Evolutionary conservation across 2,113 vertebrate genomes (phyloP).

Genomic region (Galbula dea): DNA sequence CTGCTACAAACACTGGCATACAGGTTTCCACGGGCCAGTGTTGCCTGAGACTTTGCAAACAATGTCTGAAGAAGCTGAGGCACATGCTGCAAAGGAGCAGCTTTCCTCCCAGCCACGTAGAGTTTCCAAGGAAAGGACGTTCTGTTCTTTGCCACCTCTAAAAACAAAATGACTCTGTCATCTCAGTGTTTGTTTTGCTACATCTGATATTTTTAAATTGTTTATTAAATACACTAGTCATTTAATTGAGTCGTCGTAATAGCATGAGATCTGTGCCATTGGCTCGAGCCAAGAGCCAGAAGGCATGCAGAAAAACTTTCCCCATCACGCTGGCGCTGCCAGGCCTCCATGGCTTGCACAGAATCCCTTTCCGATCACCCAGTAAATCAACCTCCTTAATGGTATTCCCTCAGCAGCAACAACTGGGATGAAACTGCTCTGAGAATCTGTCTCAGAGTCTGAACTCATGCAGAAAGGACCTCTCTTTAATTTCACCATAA

Average conservation of each 20-base stretch:
- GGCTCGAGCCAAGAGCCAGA: background rate
- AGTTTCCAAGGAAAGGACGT: conserved; percentile 5
- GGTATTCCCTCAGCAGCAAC: background rate
- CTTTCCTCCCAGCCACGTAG: background rate
- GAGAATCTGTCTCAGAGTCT: background rate
- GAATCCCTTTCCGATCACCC: background rate
- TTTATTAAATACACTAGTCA: conserved; percentile 12
- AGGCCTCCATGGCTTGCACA: background rate
- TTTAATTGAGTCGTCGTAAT: conserved; percentile 13
- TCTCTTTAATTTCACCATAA: background rate
- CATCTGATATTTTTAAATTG: conserved; percentile 50
- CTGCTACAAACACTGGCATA: background rate
- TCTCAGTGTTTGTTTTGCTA: conserved; percentile 17
- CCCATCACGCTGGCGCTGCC: background rate
- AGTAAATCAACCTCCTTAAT: background rate
- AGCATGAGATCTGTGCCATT: background rate
- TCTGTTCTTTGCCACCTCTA: background rate
- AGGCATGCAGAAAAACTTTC: background rate
- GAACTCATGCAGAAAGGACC: background rate
- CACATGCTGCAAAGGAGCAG: background rate
- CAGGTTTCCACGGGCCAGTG: rapidly evolving
- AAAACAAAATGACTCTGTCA: conserved; percentile 31
- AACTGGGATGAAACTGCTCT: background rate
- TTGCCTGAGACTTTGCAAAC: background rate
- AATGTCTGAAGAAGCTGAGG: background rate